Evolutionary conservation across 2,888 invertebrate species (phyloP), one percentile per base, ranked within the genome.

Genomic region (Drosophila barbarae): DNA sequence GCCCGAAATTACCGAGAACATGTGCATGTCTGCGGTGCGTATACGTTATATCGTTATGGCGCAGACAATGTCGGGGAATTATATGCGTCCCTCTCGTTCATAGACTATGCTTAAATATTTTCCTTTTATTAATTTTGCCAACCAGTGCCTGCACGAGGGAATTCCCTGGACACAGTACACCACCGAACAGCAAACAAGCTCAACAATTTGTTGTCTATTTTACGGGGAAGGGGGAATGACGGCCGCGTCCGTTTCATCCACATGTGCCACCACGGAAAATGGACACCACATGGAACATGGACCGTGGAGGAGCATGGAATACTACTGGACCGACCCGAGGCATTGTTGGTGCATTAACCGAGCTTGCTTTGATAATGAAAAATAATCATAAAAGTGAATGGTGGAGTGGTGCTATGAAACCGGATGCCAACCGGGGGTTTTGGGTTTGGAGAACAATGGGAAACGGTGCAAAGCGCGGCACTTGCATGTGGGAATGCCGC

Each of bases 91-190:
- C 18, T 21, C 32, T 38, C 23, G 13, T 28, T 30, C 46, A 46
- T 57, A 42, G 34, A 54, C 51, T 52, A 51, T 60, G 64, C 81
- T 75, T 77, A 60, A 77, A 80, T 75, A 69, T 77, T 80, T 57
- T 49, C 55, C 72, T 73, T 60, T 84, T 84, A 81, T 84, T 83
- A 69, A 80, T 78, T 72, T 77, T 72, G 32, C 35, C 49, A 56
- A 39, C 46, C 46, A 42, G 39, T 54, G 35, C 52, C 26, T 41
- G 60, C 38, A 21, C 44, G 50, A 13, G 50, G 39, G 49, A 54
- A 61, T 67, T 52, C 46, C 50, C 59, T 51, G 47, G 21, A 26
- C 26, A 26, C 7, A n/a, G 38, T 30, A 34, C n/a, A 54, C 59
- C 36, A 54, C 59, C 36, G 38, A 60, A 57, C 54, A 57, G 34